phyloP scores from a whole-genome alignment of 1,140 invertebrate species.

The Tenebrio molitor region DNA sequence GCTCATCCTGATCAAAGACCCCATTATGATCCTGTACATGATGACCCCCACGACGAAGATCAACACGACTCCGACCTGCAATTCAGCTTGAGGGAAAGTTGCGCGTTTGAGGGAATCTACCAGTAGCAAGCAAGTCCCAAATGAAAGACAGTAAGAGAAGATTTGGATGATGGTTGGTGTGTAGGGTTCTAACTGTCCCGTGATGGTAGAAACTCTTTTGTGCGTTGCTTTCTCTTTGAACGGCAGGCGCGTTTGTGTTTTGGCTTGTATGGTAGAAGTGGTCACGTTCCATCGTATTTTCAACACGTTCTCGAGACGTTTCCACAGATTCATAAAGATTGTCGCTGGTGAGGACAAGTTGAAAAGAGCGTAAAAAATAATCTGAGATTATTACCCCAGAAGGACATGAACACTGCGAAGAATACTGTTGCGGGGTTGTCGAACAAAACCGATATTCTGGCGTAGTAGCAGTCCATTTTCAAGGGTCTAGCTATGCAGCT shows the following conservation, averaged over 20 bases:
- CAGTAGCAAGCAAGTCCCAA: conserved; percentile 83
- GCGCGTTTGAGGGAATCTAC: conserved; percentile 65
- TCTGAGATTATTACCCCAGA: conserved; percentile 83
- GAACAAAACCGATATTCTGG: conserved; percentile 89
- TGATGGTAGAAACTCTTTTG: conserved; percentile 74
- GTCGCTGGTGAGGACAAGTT: conserved; percentile 74
- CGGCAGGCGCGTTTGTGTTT: conserved; percentile 65
- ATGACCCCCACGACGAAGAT: conserved; percentile 42
- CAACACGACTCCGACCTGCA: conserved; percentile 7
- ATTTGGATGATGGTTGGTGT: conserved; percentile 88
- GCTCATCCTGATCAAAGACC: conserved; percentile 81
- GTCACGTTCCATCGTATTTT: conserved; percentile 90
- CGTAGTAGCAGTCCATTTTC: conserved; percentile 69
- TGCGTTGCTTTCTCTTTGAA: conserved; percentile 78
- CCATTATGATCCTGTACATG: conserved; percentile 65
- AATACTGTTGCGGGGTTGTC: conserved; percentile 93
- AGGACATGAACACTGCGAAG: conserved; percentile 95
- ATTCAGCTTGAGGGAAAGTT: background rate
- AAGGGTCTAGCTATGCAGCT: conserved; percentile 45
- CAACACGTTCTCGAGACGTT: conserved; percentile 88
- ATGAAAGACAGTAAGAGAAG: conserved; percentile 82
- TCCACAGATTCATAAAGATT: conserved; percentile 93
- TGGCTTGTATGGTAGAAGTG: background rate
- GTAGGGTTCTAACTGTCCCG: conserved; percentile 81
- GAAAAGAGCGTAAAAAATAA: background rate